Evolutionary conservation across 2,888 invertebrate genomes (phyloP), one percentile per base, ranked within the genome.

Genomic region (Cephus nigrinus): DNA sequence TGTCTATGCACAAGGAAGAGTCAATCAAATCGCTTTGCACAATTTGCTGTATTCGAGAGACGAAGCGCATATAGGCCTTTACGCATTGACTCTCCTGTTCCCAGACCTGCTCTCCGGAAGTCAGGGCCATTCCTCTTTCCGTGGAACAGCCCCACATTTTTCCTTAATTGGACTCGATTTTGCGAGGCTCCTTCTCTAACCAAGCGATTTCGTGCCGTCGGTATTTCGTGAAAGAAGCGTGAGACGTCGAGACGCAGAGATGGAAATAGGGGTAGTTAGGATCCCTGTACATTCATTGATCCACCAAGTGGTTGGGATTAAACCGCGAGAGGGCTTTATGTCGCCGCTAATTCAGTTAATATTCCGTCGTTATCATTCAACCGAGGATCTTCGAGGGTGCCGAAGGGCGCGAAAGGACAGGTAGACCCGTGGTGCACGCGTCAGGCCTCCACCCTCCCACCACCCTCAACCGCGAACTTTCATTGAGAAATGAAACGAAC

Each of bases 1-100:
- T 79, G 80, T 84, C 82, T 84, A 78, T 83, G 85, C 84, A 85
- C 82, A 85, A 82, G 86, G 83, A 84, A 85, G 84, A 86, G 87
- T 88, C 86, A 86, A 88, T 88, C 87, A 86, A 88, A 86, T 85
- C 84, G 85, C 85, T 86, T 84, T 85, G 85, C 82, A 77, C 87
- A 82, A 87, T 86, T 87, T 85, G 87, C 87, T 32, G 12, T 12
- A 30, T 73, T 73, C 32, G 77, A 33, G 74, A 35, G 40, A 31
- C 75, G 36, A 55, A 35, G 74, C 31, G 69, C 35, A 15, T 34
- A 34, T n/a, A 68, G 40, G 33, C 30, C 9, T 36, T 1, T 12
- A 11, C n/a, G 74, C 35, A 74, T 36, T 15, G 30, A 36, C 31
- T 15, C 33, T 9, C 12, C 34, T 55, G 74, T n/a, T 15, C 68